Conservation (phyloP, 1,140 invertebrate genomes). For the Brachionus calyciflorus region DNA sequence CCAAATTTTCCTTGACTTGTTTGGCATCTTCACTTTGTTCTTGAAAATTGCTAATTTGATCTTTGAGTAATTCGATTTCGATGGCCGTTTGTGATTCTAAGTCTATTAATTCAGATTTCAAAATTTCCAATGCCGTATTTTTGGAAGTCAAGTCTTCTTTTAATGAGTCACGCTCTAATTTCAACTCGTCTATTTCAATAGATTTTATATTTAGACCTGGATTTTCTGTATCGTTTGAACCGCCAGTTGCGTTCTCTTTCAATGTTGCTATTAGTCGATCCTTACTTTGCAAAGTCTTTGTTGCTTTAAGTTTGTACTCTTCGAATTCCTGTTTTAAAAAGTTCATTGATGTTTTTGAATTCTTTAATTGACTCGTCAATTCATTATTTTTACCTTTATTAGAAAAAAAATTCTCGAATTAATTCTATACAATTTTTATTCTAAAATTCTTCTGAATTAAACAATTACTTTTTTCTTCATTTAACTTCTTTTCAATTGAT, state of each 20-base stretch:
- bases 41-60: constrained; percentile 54
- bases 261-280: constrained; percentile 71
- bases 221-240: constrained; percentile 54
- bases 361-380: constrained; percentile 53
- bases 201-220: constrained; percentile 52
- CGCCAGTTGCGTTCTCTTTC: constrained; percentile 61
- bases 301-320: constrained; percentile 66
- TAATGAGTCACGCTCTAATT: constrained; percentile 66
- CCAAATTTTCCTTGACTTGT: background rate
- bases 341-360: constrained; percentile 54
- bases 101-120: constrained; percentile 65
- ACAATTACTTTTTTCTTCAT: constrained; percentile 67
- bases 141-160: constrained; percentile 66
- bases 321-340: constrained; percentile 58
- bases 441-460: background rate
- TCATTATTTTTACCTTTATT: constrained; percentile 6
- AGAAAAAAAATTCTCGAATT: background rate
- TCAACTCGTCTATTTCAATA: constrained; percentile 61
- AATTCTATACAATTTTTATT: background rate
- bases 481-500: constrained; percentile 65
- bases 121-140: constrained; percentile 63
- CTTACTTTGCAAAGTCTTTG: constrained; percentile 68
- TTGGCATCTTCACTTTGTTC: constrained; percentile 52
- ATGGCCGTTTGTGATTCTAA: constrained; percentile 52
- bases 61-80: constrained; percentile 56